Evolutionary conservation across 2,888 invertebrate species (phyloP).

Genomic region (Erannis defoliaria): DNA sequence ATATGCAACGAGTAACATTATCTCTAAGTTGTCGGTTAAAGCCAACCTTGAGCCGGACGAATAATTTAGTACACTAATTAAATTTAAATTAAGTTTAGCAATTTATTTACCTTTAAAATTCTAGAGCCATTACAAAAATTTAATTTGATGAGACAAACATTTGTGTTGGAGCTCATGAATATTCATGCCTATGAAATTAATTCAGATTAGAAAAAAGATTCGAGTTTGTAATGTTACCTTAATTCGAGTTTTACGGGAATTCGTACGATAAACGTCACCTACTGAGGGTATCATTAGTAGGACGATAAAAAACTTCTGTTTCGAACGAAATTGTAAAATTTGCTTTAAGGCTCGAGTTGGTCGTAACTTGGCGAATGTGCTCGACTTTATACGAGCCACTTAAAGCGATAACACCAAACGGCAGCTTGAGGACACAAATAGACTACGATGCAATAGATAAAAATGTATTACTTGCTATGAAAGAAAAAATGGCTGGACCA

Average conservation of each 20-base stretch:
- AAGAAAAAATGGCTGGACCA: too few species aligned
- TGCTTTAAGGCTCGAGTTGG: conserved; percentile 22
- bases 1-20: conserved; percentile 8
- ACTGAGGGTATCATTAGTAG: conserved; percentile 32
- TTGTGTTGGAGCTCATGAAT: conserved; percentile 20
- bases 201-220: conserved; percentile 18
- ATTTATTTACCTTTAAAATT: conserved; percentile 20
- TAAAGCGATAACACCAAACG: conserved; percentile 39
- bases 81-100: conserved; percentile 22
- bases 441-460: conserved; percentile 2
- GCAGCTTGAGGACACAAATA: conserved; percentile 16
- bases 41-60: conserved; percentile 2
- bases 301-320: conserved; percentile 43
- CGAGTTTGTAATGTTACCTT: conserved; percentile 1
- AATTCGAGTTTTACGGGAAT: conserved; percentile 21
- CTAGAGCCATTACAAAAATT: conserved; percentile 12
- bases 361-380: conserved; percentile 43
- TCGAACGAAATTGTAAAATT: conserved; percentile 40
- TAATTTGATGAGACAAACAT: conserved; percentile 23
- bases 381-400: conserved; percentile 44
- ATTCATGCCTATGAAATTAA: conserved; percentile 20
- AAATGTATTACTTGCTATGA: not conserved
- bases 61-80: conserved; percentile 25
- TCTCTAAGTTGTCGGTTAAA: conserved; percentile 4
- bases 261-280: conserved; percentile 28